These are phyloP conservation scores for Nomada fucata DNA, from an alignment of 2,888 invertebrate species.

Conservation along the genomic window DNA sequence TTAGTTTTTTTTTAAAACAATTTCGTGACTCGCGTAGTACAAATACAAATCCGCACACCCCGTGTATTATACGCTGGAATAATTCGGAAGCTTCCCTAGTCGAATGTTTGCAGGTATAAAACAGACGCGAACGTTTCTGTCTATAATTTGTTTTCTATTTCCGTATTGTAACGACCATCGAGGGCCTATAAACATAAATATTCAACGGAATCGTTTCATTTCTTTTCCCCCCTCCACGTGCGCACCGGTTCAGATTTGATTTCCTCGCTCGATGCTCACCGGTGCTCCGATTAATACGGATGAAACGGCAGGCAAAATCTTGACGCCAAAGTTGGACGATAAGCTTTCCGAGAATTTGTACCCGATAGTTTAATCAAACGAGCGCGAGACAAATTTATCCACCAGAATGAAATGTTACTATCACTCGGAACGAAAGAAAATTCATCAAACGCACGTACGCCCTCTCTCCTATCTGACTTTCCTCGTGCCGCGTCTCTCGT, in stretches of 20 bases:
- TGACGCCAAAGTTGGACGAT: background rate
- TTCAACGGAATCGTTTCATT: background rate
- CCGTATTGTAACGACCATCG: slow-evolving; percentile 11
- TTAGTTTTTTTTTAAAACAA: background rate
- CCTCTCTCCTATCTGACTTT: background rate
- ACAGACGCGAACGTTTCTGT: background rate
- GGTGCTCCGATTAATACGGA: too few species aligned
- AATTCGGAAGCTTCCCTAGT: background rate
- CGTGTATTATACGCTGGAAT: background rate
- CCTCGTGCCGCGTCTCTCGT: background rate
- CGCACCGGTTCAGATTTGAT: too few species aligned
- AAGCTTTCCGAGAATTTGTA: background rate
- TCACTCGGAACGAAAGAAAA: too few species aligned
- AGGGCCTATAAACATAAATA: slow-evolving; percentile 14
- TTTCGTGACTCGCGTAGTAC: too few species aligned
- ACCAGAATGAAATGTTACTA: too few species aligned
- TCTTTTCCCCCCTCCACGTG: background rate
- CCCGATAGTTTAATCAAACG: background rate
- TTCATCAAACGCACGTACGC: too few species aligned
- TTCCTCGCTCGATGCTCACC: too few species aligned
- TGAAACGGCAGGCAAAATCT: background rate
- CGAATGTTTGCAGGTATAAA: background rate
- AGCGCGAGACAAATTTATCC: too few species aligned
- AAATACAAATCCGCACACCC: too few species aligned
- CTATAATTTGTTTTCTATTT: slow-evolving; percentile 5